Evolutionary conservation across 2,113 vertebrate genomes (phyloP).

Genomic region (Hiodon alosoides): DNA sequence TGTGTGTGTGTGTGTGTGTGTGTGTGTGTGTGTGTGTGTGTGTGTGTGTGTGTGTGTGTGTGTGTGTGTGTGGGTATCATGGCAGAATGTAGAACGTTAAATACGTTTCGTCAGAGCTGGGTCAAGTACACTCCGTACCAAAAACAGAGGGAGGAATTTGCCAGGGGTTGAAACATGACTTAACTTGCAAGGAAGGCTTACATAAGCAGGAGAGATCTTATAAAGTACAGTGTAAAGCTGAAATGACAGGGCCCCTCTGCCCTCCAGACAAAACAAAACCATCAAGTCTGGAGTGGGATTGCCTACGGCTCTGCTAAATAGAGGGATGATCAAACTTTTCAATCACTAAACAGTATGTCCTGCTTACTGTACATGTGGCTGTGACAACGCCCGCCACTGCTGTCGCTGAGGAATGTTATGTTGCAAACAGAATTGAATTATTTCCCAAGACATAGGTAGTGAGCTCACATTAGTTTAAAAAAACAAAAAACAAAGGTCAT

Average conservation of each 20-base stretch:
- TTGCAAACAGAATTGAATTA: too few species aligned
- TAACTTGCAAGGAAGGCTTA: conserved; percentile 46
- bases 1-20: neutral
- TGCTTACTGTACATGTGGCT: neutral
- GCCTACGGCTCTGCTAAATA: neutral
- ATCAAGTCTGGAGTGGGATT: neutral
- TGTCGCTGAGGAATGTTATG: neutral
- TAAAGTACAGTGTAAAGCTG: conserved; percentile 25
- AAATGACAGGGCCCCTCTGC: conserved; percentile 25
- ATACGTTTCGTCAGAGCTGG: conserved; percentile 23
- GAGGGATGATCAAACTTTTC: neutral
- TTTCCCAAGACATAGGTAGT: too few species aligned
- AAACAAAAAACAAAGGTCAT: too few species aligned
- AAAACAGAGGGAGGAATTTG: conserved; percentile 21
- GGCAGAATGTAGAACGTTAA: neutral
- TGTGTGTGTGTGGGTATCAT: too few species aligned
- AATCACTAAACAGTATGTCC: neutral
- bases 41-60: neutral
- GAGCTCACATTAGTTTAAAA: too few species aligned
- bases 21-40: neutral
- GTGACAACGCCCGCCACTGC: neutral
- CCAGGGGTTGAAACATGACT: conserved; percentile 36
- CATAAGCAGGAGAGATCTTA: conserved; percentile 40
- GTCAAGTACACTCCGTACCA: conserved; percentile 30
- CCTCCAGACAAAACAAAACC: neutral